Conservation (phyloP, 2,888 invertebrate genomes). For the Andrena flavipes region DNA sequence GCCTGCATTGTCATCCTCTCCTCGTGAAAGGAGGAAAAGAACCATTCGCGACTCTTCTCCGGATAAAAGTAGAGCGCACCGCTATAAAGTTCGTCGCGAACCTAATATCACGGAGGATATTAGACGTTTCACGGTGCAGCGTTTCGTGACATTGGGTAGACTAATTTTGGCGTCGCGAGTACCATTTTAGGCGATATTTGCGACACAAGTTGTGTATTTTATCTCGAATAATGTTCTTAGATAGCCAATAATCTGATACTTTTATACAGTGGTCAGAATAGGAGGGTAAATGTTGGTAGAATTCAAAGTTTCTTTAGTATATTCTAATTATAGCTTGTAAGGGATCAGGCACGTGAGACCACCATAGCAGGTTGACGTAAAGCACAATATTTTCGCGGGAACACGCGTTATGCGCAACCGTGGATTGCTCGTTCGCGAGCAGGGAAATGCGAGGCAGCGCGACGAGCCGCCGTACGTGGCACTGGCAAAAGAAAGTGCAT, state of each 20-base stretch:
- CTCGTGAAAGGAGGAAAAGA: constrained; percentile 32
- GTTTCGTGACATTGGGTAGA: background rate
- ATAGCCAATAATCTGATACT: background rate
- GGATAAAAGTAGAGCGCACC: constrained; percentile 30
- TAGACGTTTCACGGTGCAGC: constrained; percentile 14
- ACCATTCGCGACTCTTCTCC: constrained; percentile 14
- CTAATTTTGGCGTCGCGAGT: background rate
- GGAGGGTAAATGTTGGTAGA: background rate
- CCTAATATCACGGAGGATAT: constrained; percentile 42
- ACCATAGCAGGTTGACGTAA: background rate
- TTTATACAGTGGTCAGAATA: background rate
- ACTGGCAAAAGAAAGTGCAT: constrained; percentile 43
- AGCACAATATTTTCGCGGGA: background rate
- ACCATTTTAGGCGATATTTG: background rate
- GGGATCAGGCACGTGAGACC: background rate
- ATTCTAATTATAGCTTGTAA: too few species aligned
- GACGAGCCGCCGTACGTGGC: constrained; percentile 17
- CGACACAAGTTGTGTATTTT: background rate
- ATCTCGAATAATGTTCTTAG: background rate
- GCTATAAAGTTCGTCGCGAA: constrained; percentile 27
- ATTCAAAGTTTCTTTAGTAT: too few species aligned
- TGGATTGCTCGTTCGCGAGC: background rate
- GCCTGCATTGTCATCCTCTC: constrained; percentile 55
- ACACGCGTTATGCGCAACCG: background rate
- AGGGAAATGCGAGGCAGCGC: constrained; percentile 16